These are phyloP conservation scores for Serranus cabrilla DNA, from an alignment of 2,797 vertebrate genomes.

Conservation along the genomic window DNA sequence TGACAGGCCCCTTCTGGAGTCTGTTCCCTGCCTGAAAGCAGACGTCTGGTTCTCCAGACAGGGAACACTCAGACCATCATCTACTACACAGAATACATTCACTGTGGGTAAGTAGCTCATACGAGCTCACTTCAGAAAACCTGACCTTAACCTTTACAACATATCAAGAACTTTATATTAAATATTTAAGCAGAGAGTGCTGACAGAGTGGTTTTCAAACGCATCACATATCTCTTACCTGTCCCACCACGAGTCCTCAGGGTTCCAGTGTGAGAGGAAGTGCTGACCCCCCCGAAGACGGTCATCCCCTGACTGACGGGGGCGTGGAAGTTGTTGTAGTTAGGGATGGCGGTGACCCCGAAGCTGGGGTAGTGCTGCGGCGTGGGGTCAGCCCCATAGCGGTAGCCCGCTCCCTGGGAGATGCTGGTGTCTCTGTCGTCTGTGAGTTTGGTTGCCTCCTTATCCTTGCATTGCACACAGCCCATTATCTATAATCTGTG, in stretches of 20 bases:
- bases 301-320: conserved; percentile 91
- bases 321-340: conserved; percentile 96
- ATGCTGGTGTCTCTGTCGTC: conserved; percentile 91
- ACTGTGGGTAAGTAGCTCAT: too few species aligned
- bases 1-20: too few species aligned
- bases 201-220: not conserved
- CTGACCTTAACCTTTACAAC: too few species aligned
- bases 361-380: conserved; percentile 94
- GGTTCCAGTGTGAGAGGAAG: conserved; percentile 93
- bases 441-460: conserved; percentile 96
- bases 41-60: too few species aligned
- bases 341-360: conserved; percentile 93
- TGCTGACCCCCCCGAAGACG: conserved; percentile 94
- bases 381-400: conserved; percentile 93
- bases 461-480: conserved; percentile 99
- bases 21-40: too few species aligned
- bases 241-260: conserved; percentile 93
- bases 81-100: too few species aligned
- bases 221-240: conserved; percentile 79
- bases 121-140: too few species aligned
- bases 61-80: too few species aligned
- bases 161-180: not conserved
- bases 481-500: conserved; percentile 97
- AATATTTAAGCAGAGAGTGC: not conserved
- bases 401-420: conserved; percentile 91